Base-by-base conservation (phyloP, 2,797 vertebrate genomes). In the Hybognathus amarus region DNA sequence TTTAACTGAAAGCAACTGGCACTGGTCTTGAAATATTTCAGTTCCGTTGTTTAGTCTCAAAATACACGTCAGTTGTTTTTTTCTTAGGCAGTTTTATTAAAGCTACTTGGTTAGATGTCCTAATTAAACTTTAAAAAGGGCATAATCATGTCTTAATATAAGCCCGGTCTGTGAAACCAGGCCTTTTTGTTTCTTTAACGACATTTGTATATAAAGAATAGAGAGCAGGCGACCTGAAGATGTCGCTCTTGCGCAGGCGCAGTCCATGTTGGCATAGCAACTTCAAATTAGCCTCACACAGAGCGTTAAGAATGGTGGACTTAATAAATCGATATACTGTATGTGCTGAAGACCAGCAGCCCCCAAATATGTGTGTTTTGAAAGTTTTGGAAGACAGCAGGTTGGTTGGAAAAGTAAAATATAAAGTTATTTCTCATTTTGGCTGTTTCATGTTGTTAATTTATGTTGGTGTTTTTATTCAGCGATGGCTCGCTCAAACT, bases 401-500 rank as follows among this genome's bases (percentile, higher is more conserved):
- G 92, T 92, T 68, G 83, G 76, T 80, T 76, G 12, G 24, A 11
- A 9, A n/a, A 30, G 15, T 24, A 63, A 17, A 17, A 11, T 38
- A n/a, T 20, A 8, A 24, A 12, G 27, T 8, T 63, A 63, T 63
- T 63, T 63, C 6, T 63, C 15, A 63, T 30, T 24, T 24, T 4
- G 47, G 22, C 1, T 24, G 24, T 63, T 73, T 78, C 4, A 17
- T 40, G 20, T 7, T 1, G 20, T 7, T 1, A 20, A 9, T 20
- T 24, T 5, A 17, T 66, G 1, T 10, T 63, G 20, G 36, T 83
- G 50, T 79, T 84, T 56, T 79, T 69, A 84, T 18, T 17, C 74
- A 92, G 92, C 27, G 83, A 63, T 24, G 36, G 87, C 71, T 92
- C 87, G 1, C 77, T 98, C 81, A 94, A 92, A 27, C 88, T 98